Base-by-base conservation (phyloP, 1,140 invertebrate genomes). In the Portunus trituberculatus region DNA sequence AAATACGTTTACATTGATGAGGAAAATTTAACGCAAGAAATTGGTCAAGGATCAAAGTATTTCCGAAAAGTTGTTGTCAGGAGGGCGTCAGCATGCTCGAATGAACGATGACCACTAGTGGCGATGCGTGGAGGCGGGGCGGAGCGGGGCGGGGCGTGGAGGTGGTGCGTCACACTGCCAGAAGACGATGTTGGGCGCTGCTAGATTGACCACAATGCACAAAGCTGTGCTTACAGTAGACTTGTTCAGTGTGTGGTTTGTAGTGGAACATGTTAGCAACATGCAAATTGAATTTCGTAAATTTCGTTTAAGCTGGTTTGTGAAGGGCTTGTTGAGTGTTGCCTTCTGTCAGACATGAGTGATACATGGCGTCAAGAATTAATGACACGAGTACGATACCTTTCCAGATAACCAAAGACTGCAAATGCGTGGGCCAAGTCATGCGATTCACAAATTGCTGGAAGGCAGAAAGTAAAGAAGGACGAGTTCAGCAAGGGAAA, bases 41-140 rank as follows among this genome's bases (percentile, higher is more conserved):
- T 39, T 45, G 82, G 39, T 93, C 83, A 52, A 86, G 82, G 83
- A 86, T 86, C 82, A 93, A 86, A 93, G 83, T 86, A 39, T 52
- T 4, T n/a, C 46, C 39, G 32, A 6, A 92, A 46, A 45, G 20
- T 59, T 76, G 52, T 59, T 76, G 25, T 76, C 20, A 16, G 20
- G 4, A 76, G 67, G 20, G 67, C 67, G 6, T 76, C 20, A 12
- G 20, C 20, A 1, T 76, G 20, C 4, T 76, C 20, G 1, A n/a
- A 25, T 76, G 20, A 59, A 59, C 12, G 16, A 59, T 20, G 10
- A 20, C 52, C 52, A 59, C 52, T 59, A 20, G 52, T 10, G 52
- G 10, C 16, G 4, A n/a, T 76, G 25, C 25, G 67, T 76, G 1
- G 67, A 76, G n/a, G 67, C 67, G 25, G 67, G 20, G 14, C 48